These are phyloP conservation scores for Apis dorsata DNA, from an alignment of 1,140 invertebrate genomes.

Conservation along the genomic window DNA sequence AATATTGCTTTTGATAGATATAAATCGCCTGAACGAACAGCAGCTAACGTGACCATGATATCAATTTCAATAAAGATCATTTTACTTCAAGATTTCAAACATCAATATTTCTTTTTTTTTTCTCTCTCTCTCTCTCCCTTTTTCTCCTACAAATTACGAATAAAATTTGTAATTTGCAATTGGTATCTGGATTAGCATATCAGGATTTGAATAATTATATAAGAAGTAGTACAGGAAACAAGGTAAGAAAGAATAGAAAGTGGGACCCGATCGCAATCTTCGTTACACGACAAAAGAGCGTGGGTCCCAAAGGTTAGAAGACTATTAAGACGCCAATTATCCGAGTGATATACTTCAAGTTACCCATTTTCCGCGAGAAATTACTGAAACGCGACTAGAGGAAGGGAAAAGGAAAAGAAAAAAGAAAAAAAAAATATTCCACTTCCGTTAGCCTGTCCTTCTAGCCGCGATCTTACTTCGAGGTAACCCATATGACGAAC, in stretches of 20 bases:
- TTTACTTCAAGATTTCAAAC: background rate
- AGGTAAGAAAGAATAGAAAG: slow-evolving; percentile 27
- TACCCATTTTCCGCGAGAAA: slow-evolving; percentile 22
- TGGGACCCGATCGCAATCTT: slow-evolving; percentile 37
- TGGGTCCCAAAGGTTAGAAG: slow-evolving; percentile 34
- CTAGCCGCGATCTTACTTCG: slow-evolving; percentile 44
- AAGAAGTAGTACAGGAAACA: slow-evolving; percentile 1
- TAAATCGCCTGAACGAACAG: slow-evolving; percentile 10
- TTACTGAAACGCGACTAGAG: slow-evolving; percentile 42
- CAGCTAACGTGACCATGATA: background rate
- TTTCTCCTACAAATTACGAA: background rate
- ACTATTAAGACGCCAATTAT: slow-evolving; percentile 24
- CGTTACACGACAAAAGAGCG: slow-evolving; percentile 12
- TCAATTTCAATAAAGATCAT: background rate
- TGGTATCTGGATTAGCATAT: background rate
- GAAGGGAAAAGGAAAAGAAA: background rate
- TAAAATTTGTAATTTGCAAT: background rate
- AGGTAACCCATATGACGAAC: slow-evolving; percentile 52
- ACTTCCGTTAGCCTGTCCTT: slow-evolving; percentile 46
- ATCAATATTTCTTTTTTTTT: background rate
- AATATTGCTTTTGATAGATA: background rate
- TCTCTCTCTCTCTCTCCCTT: background rate
- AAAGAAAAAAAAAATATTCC: background rate
- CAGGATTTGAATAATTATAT: background rate
- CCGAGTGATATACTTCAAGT: slow-evolving; percentile 24